Evolutionary conservation across 2,888 invertebrate species (phyloP).

Genomic region (Sphaerophoria taeniata): DNA sequence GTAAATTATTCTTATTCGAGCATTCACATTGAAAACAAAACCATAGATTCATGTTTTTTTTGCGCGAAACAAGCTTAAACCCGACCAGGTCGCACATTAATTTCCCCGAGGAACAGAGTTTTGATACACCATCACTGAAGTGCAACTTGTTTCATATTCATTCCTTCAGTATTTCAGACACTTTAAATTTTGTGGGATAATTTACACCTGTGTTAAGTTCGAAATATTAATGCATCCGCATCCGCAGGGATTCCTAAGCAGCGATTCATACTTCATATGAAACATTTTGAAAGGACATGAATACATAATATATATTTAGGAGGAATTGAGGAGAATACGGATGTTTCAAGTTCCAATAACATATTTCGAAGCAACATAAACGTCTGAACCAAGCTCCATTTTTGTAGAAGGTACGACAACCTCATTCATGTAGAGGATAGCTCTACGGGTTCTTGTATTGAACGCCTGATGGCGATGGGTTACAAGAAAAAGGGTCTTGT

Average conservation of each 20-base stretch:
- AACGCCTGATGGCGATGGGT: too few relatives aligned
- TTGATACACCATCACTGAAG: conserved; percentile 25
- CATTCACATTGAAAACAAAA: neutral
- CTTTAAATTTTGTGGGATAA: conserved; percentile 55
- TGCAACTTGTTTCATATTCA: conserved; percentile 44
- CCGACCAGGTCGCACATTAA: conserved; percentile 36
- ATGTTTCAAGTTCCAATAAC: too few relatives aligned
- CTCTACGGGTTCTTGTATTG: too few relatives aligned
- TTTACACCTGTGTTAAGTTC: conserved; percentile 60
- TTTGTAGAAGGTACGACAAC: too few relatives aligned
- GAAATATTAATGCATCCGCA: conserved; percentile 66
- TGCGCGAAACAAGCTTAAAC: conserved; percentile 2
- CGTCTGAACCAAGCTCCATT: too few relatives aligned
- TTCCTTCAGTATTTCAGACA: too few relatives aligned
- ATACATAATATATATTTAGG: conserved; percentile 2
- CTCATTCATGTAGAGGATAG: too few relatives aligned
- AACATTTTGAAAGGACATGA: conserved; percentile 9
- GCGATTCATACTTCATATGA: conserved; percentile 52
- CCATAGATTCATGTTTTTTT: neutral
- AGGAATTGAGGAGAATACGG: neutral
- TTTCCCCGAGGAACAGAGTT: conserved; percentile 47
- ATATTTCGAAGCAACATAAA: too few relatives aligned
- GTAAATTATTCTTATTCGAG: too few relatives aligned
- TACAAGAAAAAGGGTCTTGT: conserved; percentile 40
- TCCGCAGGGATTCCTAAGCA: conserved; percentile 48